Evolutionary conservation across 2,113 vertebrate species (phyloP).

Genomic region (Parus major): DNA sequence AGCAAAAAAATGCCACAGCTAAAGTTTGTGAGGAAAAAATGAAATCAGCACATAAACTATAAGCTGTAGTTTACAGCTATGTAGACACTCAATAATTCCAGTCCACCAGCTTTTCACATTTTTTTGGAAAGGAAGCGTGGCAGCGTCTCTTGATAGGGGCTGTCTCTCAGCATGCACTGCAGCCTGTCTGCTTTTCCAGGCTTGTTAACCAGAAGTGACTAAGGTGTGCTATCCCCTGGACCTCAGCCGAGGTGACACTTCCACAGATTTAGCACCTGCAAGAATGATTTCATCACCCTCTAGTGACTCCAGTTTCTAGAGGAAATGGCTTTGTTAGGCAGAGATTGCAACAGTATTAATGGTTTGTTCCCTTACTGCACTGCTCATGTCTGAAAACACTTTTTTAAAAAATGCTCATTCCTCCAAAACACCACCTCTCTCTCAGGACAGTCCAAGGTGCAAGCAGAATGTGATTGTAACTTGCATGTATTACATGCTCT

Average conservation of each 20-base stretch:
- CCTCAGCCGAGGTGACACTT: not conserved
- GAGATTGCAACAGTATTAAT: not conserved
- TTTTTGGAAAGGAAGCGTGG: not conserved
- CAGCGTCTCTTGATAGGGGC: not conserved
- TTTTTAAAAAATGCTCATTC: not conserved
- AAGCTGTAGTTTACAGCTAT: not conserved
- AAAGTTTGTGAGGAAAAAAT: not conserved
- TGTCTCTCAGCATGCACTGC: not conserved
- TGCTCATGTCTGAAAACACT: not conserved
- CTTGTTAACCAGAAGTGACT: not conserved
- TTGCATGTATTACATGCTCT: not conserved
- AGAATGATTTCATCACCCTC: not conserved
- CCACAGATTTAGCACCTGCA: slow-evolving; percentile 8
- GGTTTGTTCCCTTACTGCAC: not conserved
- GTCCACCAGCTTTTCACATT: not conserved
- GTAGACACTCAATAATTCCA: not conserved
- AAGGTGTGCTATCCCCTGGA: not conserved
- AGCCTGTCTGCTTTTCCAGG: not conserved
- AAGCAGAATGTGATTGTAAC: not conserved
- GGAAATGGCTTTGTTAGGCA: not conserved
- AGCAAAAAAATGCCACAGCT: not conserved
- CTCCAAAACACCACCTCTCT: not conserved
- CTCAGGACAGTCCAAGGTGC: not conserved
- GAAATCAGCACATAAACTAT: not conserved
- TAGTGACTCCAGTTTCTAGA: not conserved